A percentile compares a stretch with the other conserved stretches of the same genome.
These are phyloP conservation scores for Psittacara wagleri DNA, from an alignment of 2,113 vertebrate genomes.

Conservation along the genomic window DNA sequence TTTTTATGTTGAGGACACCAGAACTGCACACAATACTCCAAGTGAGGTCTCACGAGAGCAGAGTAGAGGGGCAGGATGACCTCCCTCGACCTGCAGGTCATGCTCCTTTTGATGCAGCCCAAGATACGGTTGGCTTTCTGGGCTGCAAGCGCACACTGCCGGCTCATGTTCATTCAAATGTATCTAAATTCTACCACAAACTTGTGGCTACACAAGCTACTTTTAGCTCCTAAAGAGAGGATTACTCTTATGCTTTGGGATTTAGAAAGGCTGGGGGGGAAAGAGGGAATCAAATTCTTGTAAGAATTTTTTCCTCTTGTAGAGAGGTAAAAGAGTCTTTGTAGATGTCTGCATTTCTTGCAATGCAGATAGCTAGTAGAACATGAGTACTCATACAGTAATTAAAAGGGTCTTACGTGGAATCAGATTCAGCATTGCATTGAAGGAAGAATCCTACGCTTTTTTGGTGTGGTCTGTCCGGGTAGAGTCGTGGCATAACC, in stretches of 20 bases:
- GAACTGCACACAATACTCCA: too few relatives aligned
- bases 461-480: constrained; percentile 97
- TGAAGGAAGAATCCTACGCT: constrained; percentile 99
- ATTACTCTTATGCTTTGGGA: neutral
- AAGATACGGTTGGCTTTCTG: too few relatives aligned
- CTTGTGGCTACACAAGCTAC: neutral
- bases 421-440: constrained; percentile 98
- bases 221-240: neutral
- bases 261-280: neutral
- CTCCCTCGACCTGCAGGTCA: too few relatives aligned
- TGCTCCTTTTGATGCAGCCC: too few relatives aligned
- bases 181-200: neutral
- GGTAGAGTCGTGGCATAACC: constrained; percentile 99
- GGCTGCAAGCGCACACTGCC: too few relatives aligned
- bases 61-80: too few relatives aligned
- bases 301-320: neutral
- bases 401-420: constrained; percentile 86
- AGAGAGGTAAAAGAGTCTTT: neutral
- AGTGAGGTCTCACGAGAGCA: too few relatives aligned
- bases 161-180: neutral
- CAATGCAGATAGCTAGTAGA: neutral
- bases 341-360: neutral
- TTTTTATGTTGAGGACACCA: too few relatives aligned
- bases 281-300: neutral
- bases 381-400: neutral